These are phyloP conservation scores for Xerus inauris DNA, from an alignment of 2,113 vertebrate genomes.

Conservation along the genomic window DNA sequence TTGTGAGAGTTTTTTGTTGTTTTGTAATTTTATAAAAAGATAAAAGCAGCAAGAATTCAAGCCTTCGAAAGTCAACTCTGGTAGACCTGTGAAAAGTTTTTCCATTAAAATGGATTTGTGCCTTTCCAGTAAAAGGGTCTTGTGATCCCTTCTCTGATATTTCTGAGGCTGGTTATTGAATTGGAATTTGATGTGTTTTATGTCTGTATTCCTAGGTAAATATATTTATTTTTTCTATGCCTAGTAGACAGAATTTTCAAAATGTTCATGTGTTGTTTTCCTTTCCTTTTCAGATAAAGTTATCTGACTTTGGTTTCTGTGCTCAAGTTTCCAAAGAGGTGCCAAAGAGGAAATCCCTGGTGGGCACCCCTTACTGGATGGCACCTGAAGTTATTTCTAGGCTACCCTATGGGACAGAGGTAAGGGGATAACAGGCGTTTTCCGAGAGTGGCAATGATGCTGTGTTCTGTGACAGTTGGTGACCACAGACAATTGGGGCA, in stretches of 20 bases:
- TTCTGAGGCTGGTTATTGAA: not conserved
- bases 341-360: conserved; percentile 97
- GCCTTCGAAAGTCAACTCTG: not conserved
- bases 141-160: not conserved
- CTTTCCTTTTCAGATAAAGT: conserved; percentile 92
- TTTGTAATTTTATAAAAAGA: conserved; percentile 11
- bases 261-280: not conserved
- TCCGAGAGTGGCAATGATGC: not conserved
- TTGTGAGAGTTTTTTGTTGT: not conserved
- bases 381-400: conserved; percentile 98
- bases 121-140: not conserved
- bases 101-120: not conserved
- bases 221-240: not conserved
- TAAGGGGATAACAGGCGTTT: conserved; percentile 74
- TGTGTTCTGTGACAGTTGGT: not conserved
- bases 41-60: not conserved
- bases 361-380: conserved; percentile 99
- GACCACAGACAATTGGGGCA: not conserved
- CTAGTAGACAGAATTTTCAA: not conserved
- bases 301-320: conserved; percentile 99
- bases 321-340: conserved; percentile 99
- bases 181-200: not conserved
- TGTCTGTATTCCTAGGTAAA: not conserved
- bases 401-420: conserved; percentile 97
- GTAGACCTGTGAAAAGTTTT: not conserved